phyloP scores from a whole-genome alignment of 2,888 invertebrate species.

The Apamea crenata region DNA sequence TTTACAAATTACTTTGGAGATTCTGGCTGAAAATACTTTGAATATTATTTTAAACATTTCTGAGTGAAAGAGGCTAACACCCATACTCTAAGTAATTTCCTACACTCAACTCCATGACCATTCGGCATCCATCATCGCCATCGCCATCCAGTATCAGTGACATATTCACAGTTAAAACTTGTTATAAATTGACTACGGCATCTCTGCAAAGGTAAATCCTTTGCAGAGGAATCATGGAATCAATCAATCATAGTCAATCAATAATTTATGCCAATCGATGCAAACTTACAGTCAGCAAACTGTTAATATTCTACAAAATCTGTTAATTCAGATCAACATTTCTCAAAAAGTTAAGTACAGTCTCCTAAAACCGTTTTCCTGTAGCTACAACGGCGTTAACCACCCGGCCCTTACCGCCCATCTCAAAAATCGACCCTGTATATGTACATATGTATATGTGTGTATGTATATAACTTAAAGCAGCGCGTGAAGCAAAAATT shows the following conservation, averaged over 20 bases:
- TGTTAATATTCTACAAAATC: background rate
- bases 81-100: background rate
- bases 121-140: no score
- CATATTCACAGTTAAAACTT: background rate
- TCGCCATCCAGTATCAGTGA: no score
- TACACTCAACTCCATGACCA: background rate
- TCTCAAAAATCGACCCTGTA: background rate
- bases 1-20: conserved; percentile 52
- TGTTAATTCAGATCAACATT: no score
- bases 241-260: no score
- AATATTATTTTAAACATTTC: conserved; percentile 47
- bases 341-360: no score
- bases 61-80: conserved; percentile 27
- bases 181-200: background rate
- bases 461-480: background rate
- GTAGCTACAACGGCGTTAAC: background rate
- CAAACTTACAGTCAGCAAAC: background rate
- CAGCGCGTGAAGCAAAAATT: background rate
- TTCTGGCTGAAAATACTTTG: conserved; percentile 54
- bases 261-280: no score
- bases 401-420: background rate
- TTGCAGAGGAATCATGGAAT: no score
- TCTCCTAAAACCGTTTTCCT: background rate
- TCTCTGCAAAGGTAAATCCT: background rate
- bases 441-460: background rate